Evolutionary conservation across 92 coral and sea anemone species (phyloP).

Genomic region (Pocillopora meandrina): DNA sequence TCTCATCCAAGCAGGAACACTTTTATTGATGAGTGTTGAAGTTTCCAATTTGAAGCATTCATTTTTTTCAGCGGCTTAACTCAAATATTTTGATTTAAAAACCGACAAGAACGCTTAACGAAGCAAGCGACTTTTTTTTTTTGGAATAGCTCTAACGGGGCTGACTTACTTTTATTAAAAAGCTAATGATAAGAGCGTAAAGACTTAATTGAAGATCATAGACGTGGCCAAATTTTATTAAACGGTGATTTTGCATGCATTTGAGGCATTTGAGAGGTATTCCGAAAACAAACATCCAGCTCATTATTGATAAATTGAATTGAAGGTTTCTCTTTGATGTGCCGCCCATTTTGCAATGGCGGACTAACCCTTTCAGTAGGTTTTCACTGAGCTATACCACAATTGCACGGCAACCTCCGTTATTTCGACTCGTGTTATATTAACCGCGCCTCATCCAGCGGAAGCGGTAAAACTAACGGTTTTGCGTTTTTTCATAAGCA

Average conservation of each 20-base stretch:
- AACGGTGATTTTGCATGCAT: slow-evolving; percentile 31
- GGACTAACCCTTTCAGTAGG: slow-evolving; percentile 6
- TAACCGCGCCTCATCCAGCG: slow-evolving; percentile 3
- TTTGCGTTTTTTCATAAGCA: neutral
- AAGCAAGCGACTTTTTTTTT: neutral
- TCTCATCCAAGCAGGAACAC: slow-evolving; percentile 48
- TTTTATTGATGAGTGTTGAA: slow-evolving; percentile 14
- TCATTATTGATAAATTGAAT: slow-evolving; percentile 61
- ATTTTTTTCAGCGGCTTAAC: slow-evolving; percentile 7
- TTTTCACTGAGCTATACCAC: slow-evolving; percentile 33
- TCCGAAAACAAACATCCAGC: slow-evolving; percentile 63
- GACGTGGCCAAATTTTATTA: slow-evolving; percentile 39
- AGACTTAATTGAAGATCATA: slow-evolving; percentile 30
- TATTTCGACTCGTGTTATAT: neutral
- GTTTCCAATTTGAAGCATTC: neutral
- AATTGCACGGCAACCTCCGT: neutral
- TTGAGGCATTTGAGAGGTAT: slow-evolving; percentile 56
- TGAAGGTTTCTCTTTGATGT: slow-evolving; percentile 66
- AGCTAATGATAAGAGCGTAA: slow-evolving; percentile 26
- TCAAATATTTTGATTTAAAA: neutral
- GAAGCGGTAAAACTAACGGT: slow-evolving; percentile 23
- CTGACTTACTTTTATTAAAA: slow-evolving; percentile 30
- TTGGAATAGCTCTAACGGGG: slow-evolving; percentile 6
- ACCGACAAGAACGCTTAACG: neutral
- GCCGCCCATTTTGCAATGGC: slow-evolving; percentile 60